phyloP scores from a whole-genome alignment of 2,797 vertebrate species.

The Chelmon rostratus region DNA sequence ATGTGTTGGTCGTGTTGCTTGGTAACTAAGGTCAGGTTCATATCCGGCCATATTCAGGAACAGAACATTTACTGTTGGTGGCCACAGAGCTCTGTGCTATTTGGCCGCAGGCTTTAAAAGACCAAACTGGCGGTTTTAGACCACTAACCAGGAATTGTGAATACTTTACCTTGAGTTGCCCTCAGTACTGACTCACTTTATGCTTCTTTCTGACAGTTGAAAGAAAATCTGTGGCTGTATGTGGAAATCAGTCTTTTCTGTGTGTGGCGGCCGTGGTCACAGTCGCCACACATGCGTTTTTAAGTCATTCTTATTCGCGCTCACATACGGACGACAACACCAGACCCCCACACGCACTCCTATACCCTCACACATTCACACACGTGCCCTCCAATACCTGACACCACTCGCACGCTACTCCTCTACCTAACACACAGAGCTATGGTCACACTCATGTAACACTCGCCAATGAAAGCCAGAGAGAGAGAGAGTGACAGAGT shows the following conservation, averaged over 20 bases:
- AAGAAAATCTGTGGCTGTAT: background rate
- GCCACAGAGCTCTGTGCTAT: constrained; percentile 27
- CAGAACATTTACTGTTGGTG: constrained; percentile 41
- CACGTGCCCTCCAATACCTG: background rate
- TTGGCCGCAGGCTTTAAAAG: constrained; percentile 41
- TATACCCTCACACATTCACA: background rate
- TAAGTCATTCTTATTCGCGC: background rate
- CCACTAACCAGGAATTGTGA: constrained; percentile 8
- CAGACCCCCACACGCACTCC: background rate
- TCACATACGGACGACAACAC: background rate
- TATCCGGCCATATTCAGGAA: constrained; percentile 51
- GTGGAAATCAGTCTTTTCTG: background rate
- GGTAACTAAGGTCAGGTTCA: constrained; percentile 67
- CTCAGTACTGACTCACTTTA: background rate
- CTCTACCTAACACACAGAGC: background rate
- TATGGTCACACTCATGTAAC: background rate
- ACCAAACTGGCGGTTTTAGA: constrained; percentile 13
- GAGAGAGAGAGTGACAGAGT: background rate
- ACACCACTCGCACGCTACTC: background rate
- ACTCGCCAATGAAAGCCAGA: background rate
- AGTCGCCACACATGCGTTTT: background rate
- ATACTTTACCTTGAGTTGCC: constrained; percentile 9
- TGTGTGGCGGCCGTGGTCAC: background rate
- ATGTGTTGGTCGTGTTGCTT: constrained; percentile 54
- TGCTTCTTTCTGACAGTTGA: constrained; percentile 5